Evolutionary conservation across 37 sponge, comb jelly and placozoan species (phyloP).

Genomic region (Amphimedon queenslandica): DNA sequence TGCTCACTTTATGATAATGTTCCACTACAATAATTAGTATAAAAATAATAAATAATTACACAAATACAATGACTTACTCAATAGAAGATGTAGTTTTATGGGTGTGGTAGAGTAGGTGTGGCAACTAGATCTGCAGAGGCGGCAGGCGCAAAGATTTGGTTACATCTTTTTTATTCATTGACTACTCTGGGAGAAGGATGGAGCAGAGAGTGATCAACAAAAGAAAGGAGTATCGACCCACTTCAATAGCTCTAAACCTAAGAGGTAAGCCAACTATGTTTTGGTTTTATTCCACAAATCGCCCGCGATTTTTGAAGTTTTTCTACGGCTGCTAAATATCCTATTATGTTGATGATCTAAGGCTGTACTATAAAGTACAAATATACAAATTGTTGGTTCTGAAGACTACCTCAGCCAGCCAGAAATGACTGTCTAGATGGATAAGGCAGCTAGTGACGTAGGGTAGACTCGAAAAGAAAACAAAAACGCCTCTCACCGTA

Average conservation of each 20-base stretch:
- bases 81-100: not conserved
- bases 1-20: constrained; percentile 56
- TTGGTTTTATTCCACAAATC: not conserved
- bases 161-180: no score
- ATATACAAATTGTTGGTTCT: no score
- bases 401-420: no score
- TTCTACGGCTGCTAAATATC: not conserved
- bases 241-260: not conserved
- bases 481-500: no score
- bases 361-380: no score
- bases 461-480: no score
- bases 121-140: no score
- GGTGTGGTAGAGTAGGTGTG: not conserved
- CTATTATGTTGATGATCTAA: no score
- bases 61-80: constrained; percentile 5
- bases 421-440: no score
- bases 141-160: no score
- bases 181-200: not conserved
- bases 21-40: constrained; percentile 12
- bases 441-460: no score
- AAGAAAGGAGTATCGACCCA: not conserved
- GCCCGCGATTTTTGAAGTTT: not conserved
- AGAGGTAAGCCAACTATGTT: constrained; percentile 1
- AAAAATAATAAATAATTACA: not conserved
- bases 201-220: not conserved